phyloP scores from a whole-genome alignment of 2,113 vertebrate genomes.

The Xenopus borealis region DNA sequence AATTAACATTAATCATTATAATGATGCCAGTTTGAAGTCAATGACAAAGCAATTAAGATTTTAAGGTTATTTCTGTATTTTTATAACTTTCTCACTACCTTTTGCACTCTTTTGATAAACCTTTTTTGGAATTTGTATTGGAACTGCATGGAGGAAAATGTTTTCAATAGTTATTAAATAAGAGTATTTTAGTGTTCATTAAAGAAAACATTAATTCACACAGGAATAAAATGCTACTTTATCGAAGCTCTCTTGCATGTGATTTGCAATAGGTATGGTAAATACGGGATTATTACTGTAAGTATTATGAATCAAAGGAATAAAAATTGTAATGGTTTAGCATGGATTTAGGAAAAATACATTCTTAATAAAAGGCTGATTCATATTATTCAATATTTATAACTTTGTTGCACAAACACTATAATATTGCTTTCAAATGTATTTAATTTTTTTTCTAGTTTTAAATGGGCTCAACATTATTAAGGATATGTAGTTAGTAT shows the following conservation, averaged over 20 bases:
- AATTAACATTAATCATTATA: conserved; percentile 46
- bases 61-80: conserved; percentile 43
- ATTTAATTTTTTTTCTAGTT: not conserved
- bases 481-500: not conserved
- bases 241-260: not conserved
- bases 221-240: not conserved
- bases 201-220: not conserved
- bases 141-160: not conserved
- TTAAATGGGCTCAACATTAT: not conserved
- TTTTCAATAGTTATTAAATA: not conserved
- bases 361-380: not conserved
- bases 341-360: no score
- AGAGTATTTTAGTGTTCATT: not conserved
- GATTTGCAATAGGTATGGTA: not conserved
- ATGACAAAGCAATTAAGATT: conserved; percentile 45
- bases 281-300: not conserved
- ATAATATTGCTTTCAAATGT: not conserved
- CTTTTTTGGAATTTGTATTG: not conserved
- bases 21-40: conserved; percentile 43
- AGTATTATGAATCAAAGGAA: not conserved
- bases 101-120: conserved; percentile 31
- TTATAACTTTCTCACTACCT: conserved; percentile 35
- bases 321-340: not conserved
- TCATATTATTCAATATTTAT: not conserved
- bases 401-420: not conserved